phyloP scores from a whole-genome alignment of 2,113 vertebrate genomes.

The Elgaria multicarinata region DNA sequence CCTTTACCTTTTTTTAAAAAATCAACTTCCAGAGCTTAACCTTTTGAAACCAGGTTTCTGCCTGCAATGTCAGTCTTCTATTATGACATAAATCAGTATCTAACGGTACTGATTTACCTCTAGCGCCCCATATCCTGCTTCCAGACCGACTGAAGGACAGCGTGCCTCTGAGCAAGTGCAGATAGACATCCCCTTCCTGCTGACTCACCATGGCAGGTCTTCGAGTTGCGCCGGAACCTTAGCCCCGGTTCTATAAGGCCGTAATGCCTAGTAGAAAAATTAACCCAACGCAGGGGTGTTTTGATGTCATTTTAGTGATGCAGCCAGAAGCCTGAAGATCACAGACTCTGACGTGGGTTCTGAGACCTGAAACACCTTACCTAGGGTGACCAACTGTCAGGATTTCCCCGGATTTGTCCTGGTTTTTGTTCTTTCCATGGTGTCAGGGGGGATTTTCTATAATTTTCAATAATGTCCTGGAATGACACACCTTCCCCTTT shows the following conservation, averaged over 20 bases:
- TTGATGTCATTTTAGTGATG: too few species aligned
- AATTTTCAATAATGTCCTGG: too few species aligned
- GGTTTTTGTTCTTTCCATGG: too few species aligned
- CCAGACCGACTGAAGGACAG: background rate
- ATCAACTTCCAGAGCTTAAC: background rate
- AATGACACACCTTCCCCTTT: too few species aligned
- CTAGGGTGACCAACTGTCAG: too few species aligned
- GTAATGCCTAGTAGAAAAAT: background rate
- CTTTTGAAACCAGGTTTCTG: background rate
- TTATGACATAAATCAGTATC: background rate
- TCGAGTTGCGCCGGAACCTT: too few species aligned
- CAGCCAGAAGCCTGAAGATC: too few species aligned
- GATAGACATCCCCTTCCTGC: background rate
- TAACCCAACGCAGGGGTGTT: background rate
- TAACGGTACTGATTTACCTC: background rate
- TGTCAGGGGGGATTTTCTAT: too few species aligned
- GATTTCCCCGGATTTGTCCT: too few species aligned
- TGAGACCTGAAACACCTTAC: too few species aligned
- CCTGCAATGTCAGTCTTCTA: background rate
- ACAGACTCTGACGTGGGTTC: too few species aligned
- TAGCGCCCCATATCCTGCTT: background rate
- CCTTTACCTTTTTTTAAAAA: background rate
- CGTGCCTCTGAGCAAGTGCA: background rate
- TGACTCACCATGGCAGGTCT: background rate
- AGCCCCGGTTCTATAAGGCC: background rate